Evolutionary conservation across 2,113 vertebrate genomes (phyloP).

Genomic region (Oxyura jamaicensis): DNA sequence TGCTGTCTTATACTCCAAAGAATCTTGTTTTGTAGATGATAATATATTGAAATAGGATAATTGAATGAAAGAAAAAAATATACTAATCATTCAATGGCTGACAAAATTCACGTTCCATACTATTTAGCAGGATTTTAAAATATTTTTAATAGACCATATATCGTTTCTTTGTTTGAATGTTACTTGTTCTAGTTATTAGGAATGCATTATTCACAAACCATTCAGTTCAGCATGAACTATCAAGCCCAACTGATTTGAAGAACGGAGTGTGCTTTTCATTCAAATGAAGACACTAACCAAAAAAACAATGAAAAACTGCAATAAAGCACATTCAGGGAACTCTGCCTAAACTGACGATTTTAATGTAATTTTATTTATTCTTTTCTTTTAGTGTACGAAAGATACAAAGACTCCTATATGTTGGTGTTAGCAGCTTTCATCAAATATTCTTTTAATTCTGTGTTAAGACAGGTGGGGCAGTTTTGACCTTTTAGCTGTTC

Average conservation of each 20-base stretch:
- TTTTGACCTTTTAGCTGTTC: slow-evolving; percentile 23
- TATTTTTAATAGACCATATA: neutral
- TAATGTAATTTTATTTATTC: neutral
- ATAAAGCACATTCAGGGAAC: neutral
- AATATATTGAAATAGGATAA: neutral
- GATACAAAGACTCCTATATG: neutral
- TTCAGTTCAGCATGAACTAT: neutral
- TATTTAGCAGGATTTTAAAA: neutral
- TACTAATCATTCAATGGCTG: neutral
- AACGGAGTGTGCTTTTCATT: neutral
- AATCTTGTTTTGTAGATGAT: neutral
- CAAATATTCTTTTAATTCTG: neutral
- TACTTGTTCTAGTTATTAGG: neutral
- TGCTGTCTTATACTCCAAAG: neutral
- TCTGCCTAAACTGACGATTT: neutral
- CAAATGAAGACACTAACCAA: neutral
- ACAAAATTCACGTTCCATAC: neutral
- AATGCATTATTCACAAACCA: neutral
- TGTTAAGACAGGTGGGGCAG: neutral
- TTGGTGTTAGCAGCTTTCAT: neutral
- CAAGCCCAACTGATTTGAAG: neutral
- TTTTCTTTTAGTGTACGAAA: neutral
- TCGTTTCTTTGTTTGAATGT: neutral
- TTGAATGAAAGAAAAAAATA: neutral
- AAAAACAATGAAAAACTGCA: neutral